Evolutionary conservation across 2,888 invertebrate genomes (phyloP).

Genomic region (Notodonta ziczac): DNA sequence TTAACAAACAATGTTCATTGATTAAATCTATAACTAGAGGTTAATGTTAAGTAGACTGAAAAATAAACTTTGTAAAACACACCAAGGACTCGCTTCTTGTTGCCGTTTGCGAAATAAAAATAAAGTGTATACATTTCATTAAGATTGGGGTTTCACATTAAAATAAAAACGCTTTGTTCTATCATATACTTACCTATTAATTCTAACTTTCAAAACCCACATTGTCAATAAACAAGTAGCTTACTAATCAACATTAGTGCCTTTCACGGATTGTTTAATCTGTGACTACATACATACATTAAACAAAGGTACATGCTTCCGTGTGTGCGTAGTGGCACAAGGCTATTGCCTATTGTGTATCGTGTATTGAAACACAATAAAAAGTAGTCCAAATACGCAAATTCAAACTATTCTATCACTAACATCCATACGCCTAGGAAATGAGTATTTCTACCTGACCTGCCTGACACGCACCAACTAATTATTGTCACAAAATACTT

Average conservation of each 20-base stretch:
- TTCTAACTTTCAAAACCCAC: too few species aligned
- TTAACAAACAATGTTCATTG: conserved; percentile 8
- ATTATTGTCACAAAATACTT: too few species aligned
- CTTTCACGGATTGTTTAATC: background rate
- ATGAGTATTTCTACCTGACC: too few species aligned
- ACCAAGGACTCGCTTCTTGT: conserved; percentile 3
- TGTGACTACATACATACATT: background rate
- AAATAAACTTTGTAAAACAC: background rate
- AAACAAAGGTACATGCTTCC: background rate
- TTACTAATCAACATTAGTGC: background rate
- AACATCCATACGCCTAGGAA: too few species aligned
- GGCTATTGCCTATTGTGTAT: background rate
- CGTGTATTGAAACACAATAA: background rate
- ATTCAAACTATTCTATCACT: too few species aligned
- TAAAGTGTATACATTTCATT: background rate
- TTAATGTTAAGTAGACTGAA: conserved; percentile 8
- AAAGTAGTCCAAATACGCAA: too few species aligned
- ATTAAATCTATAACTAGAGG: conserved; percentile 7
- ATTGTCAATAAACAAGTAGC: too few species aligned
- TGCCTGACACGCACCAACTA: too few species aligned
- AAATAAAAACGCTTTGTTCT: background rate
- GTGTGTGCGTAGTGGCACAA: background rate
- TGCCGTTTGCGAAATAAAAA: conserved; percentile 2
- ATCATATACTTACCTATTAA: too few species aligned
- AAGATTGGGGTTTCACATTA: background rate